Percentiles rank a stretch among this genome's conserved stretches.
Evolutionary conservation across 2,888 invertebrate genomes (phyloP).

Genomic region (Ellobium chinense): DNA sequence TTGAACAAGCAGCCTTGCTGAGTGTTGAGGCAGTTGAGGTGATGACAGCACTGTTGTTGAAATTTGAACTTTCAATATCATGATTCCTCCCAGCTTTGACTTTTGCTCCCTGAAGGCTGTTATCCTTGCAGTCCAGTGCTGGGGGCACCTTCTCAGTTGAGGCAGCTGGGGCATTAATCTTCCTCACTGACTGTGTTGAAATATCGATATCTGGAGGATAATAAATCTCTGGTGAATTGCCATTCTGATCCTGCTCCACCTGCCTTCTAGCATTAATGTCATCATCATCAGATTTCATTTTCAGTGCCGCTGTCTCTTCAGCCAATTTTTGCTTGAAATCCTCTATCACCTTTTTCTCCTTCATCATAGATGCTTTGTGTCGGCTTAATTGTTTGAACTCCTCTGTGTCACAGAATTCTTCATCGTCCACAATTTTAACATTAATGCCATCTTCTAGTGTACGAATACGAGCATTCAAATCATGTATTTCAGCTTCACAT

Average conservation of each 20-base stretch:
- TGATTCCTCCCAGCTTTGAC: no score
- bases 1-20: no score
- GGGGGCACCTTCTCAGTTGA: not conserved
- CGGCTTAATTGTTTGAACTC: not conserved
- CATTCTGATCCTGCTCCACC: not conserved
- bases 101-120: no score
- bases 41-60: slow-evolving; percentile 9
- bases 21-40: no score
- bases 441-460: slow-evolving; percentile 4
- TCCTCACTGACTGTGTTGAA: not conserved
- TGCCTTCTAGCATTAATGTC: no score
- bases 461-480: not conserved
- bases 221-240: slow-evolving; percentile 18
- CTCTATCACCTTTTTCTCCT: slow-evolving; percentile 31
- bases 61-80: no score
- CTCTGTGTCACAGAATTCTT: slow-evolving; percentile 9
- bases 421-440: not conserved
- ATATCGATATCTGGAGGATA: slow-evolving; percentile 42
- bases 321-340: slow-evolving; percentile 12
- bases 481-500: slow-evolving; percentile 19
- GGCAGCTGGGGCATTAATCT: not conserved
- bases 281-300: slow-evolving; percentile 8
- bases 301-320: slow-evolving; percentile 10
- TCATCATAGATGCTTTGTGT: slow-evolving; percentile 15
- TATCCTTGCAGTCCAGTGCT: no score